Conservation (phyloP, 2,113 vertebrate species). For the Burhinus bistriatus region DNA sequence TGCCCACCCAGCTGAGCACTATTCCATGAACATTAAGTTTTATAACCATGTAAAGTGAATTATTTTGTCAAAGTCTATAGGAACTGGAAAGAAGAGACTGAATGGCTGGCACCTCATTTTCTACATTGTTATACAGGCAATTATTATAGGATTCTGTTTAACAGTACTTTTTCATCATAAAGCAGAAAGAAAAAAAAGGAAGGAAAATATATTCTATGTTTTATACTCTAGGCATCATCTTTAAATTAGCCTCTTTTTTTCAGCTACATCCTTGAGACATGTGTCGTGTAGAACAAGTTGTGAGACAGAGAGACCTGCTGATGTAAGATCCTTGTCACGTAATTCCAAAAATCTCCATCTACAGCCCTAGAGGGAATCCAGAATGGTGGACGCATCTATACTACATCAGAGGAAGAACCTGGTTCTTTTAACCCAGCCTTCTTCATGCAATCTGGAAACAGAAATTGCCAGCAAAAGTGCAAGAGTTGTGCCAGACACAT, state of each 20-base stretch:
- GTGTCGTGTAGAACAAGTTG: background rate
- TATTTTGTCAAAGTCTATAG: background rate
- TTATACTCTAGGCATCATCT: background rate
- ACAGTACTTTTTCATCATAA: background rate
- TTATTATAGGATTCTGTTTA: background rate
- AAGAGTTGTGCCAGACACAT: background rate
- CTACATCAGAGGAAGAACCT: background rate
- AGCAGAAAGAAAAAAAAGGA: background rate
- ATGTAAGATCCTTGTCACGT: background rate
- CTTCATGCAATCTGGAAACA: background rate
- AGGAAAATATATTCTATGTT: background rate
- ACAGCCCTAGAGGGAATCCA: background rate
- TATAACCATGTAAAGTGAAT: background rate
- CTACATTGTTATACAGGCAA: background rate
- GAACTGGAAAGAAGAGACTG: background rate
- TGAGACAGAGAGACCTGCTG: background rate
- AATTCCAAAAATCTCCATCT: background rate
- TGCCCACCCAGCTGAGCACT: too few relatives aligned
- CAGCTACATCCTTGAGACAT: background rate
- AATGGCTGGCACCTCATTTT: background rate
- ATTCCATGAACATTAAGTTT: background rate
- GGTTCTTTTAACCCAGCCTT: background rate
- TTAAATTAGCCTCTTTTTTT: background rate
- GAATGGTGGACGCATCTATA: background rate
- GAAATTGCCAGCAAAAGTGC: background rate